Conservation (phyloP, 2,113 vertebrate genomes). For the Galeopterus variegatus region DNA sequence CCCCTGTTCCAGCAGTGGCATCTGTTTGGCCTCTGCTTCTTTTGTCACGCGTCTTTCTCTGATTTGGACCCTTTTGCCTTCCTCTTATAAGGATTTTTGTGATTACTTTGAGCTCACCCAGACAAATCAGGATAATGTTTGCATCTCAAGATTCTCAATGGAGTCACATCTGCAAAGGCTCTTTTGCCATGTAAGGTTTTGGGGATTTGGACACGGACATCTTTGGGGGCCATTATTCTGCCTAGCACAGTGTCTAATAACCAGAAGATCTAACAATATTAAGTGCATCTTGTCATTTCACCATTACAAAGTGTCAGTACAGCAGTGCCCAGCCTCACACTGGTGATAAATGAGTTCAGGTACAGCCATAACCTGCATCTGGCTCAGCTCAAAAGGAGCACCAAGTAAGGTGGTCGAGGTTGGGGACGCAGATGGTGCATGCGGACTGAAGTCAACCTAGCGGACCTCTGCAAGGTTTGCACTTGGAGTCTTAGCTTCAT, state of each 20-base stretch:
- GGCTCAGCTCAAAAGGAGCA: neutral
- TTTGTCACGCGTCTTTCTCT: neutral
- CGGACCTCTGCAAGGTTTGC: neutral
- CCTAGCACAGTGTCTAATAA: neutral
- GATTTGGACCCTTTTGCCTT: neutral
- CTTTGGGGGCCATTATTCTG: neutral
- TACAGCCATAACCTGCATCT: neutral
- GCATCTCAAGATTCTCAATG: neutral
- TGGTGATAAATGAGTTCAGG: rapidly evolving
- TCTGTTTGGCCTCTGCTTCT: neutral
- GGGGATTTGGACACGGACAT: neutral
- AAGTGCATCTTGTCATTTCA: neutral
- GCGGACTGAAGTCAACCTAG: neutral
- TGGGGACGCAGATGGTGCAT: rapidly evolving
- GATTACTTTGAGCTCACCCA: rapidly evolving
- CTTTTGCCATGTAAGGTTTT: neutral
- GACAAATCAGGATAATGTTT: no score
- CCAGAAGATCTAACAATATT: neutral
- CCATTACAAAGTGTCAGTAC: neutral
- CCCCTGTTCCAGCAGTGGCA: neutral
- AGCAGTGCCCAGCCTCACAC: no score
- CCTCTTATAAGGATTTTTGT: neutral
- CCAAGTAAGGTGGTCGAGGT: neutral
- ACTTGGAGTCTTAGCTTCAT: neutral
- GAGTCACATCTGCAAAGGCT: neutral